A percentile compares a stretch with the other conserved stretches of the same genome.
These are phyloP conservation scores for Aethina tumida DNA, from an alignment of 1,140 invertebrate species.

Conservation along the genomic window DNA sequence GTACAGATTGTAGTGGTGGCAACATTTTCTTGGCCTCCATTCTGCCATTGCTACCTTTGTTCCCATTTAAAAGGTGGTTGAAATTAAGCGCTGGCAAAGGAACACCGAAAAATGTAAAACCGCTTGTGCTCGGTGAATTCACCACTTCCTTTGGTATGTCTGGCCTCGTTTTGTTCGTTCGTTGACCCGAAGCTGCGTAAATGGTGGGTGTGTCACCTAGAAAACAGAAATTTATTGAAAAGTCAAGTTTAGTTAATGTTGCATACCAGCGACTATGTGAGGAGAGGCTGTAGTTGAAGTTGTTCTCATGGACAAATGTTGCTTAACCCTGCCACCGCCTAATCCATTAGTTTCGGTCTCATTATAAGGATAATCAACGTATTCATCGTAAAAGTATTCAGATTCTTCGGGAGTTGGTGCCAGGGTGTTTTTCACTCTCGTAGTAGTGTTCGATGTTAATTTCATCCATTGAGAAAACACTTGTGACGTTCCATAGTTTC, in stretches of 20 bases:
- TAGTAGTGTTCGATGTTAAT: constrained; percentile 20
- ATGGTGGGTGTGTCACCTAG: constrained; percentile 54
- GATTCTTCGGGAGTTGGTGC: constrained; percentile 56
- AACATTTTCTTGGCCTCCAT: constrained; percentile 28
- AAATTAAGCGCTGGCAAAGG: constrained; percentile 65
- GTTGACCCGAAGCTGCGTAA: constrained; percentile 52
- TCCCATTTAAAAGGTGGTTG: constrained; percentile 52
- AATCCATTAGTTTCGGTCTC: constrained; percentile 32
- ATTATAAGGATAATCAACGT: constrained; percentile 61
- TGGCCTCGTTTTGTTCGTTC: constrained; percentile 42
- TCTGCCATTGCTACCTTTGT: too few species aligned
- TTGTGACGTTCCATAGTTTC: constrained; percentile 33
- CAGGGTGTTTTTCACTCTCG: constrained; percentile 34
- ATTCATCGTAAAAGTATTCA: constrained; percentile 74
- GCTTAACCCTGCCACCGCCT: not conserved
- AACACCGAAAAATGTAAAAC: constrained; percentile 76
- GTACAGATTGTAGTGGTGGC: constrained; percentile 5
- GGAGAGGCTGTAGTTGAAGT: constrained; percentile 5
- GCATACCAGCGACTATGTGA: constrained; percentile 1
- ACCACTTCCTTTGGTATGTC: constrained; percentile 33
- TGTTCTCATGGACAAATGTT: not conserved
- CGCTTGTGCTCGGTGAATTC: constrained; percentile 41
- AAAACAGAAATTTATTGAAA: constrained; percentile 25
- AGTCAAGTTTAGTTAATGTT: not conserved
- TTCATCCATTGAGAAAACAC: constrained; percentile 41